Conservation (phyloP, 2,888 invertebrate genomes). For the Melinaea menophilus region DNA sequence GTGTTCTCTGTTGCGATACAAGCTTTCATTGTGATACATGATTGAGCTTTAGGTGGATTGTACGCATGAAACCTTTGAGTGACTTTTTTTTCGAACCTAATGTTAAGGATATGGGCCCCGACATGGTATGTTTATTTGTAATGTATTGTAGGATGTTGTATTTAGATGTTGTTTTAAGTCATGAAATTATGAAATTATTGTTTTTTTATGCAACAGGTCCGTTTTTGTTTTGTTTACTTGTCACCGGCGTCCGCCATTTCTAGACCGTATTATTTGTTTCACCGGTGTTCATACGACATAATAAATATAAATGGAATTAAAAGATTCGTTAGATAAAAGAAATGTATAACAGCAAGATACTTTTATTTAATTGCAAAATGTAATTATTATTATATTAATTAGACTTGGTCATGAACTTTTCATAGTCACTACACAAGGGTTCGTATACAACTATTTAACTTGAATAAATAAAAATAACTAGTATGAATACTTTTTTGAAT, state of each 20-base stretch:
- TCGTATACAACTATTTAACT: too few relatives aligned
- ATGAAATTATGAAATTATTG: constrained; percentile 54
- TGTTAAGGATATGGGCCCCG: constrained; percentile 89
- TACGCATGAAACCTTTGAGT: constrained; percentile 83
- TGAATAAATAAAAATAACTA: too few relatives aligned
- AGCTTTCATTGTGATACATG: constrained; percentile 63
- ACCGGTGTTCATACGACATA: constrained; percentile 55
- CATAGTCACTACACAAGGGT: too few relatives aligned
- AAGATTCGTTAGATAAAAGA: too few relatives aligned
- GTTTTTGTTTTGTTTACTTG: constrained; percentile 79
- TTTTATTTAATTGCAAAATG: too few relatives aligned
- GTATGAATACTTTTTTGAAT: too few relatives aligned
- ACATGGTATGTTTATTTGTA: constrained; percentile 81
- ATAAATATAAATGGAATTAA: not conserved
- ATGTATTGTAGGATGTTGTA: constrained; percentile 42
- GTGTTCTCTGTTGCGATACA: constrained; percentile 49
- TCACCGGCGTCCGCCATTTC: constrained; percentile 80
- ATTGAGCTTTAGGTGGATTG: constrained; percentile 68
- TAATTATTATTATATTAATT: too few relatives aligned
- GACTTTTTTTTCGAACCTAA: constrained; percentile 83
- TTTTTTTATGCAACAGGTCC: constrained; percentile 78
- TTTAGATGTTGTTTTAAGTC: constrained; percentile 60
- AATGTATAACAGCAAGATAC: too few relatives aligned
- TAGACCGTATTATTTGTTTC: constrained; percentile 62
- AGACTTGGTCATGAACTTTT: too few relatives aligned